Conservation (phyloP, 1,140 invertebrate genomes). For the Leptinotarsa undecemlineata region DNA sequence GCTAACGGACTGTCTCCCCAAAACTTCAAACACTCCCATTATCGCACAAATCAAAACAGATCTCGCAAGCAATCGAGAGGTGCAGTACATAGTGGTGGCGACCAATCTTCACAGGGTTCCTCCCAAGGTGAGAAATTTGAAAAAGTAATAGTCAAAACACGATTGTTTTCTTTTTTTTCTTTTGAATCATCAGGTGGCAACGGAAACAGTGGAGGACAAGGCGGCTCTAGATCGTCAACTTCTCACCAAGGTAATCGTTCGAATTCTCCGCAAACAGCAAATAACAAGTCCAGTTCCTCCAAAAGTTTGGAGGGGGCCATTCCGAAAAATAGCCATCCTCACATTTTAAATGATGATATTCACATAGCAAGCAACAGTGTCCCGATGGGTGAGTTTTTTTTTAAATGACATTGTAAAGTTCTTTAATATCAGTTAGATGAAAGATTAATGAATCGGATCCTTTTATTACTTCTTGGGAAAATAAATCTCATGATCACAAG, state of each 20-base stretch:
- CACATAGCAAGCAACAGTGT: slow-evolving; percentile 14
- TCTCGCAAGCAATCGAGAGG: slow-evolving; percentile 32
- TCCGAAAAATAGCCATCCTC: slow-evolving; percentile 20
- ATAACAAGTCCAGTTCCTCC: slow-evolving; percentile 8
- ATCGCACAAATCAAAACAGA: slow-evolving; percentile 38
- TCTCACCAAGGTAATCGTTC: slow-evolving; percentile 24
- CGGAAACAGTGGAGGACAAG: slow-evolving; percentile 14
- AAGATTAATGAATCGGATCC: too few relatives aligned
- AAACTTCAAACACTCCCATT: slow-evolving; percentile 62
- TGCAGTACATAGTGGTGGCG: slow-evolving; percentile 9
- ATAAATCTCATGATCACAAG: too few relatives aligned
- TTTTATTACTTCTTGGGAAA: too few relatives aligned
- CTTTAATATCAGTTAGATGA: too few relatives aligned
- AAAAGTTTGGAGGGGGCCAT: slow-evolving; percentile 24
- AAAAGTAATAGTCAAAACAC: too few relatives aligned
- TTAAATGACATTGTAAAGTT: too few relatives aligned
- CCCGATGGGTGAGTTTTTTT: slow-evolving; percentile 25
- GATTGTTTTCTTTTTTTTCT: too few relatives aligned
- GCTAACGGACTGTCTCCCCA: slow-evolving; percentile 76
- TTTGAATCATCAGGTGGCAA: not conserved
- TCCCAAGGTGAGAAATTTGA: slow-evolving; percentile 13
- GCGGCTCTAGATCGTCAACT: slow-evolving; percentile 21
- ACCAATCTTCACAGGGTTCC: slow-evolving; percentile 27
- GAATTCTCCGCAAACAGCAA: slow-evolving; percentile 21
- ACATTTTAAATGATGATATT: slow-evolving; percentile 24